Conservation (phyloP, 2,797 vertebrate genomes). For the Leucoraja ocellata region DNA sequence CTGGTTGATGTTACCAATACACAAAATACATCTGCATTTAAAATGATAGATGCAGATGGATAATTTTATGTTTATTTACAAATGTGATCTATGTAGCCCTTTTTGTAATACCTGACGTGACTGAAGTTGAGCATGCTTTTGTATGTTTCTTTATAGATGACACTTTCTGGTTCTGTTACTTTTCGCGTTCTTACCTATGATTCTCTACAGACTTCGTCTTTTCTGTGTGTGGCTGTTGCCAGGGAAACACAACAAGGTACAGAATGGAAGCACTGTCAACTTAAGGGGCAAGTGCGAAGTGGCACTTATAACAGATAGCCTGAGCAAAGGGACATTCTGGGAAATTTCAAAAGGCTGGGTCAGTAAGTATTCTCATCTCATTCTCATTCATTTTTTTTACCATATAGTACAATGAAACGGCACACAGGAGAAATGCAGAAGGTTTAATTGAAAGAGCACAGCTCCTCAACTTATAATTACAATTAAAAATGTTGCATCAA, state of each 20-base stretch:
- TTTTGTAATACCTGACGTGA: not conserved
- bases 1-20: not conserved
- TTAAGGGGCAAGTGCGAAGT: not conserved
- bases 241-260: not conserved
- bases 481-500: not conserved
- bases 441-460: not conserved
- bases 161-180: not conserved
- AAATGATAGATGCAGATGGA: not conserved
- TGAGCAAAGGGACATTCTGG: not conserved
- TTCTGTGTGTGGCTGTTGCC: not conserved
- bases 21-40: not conserved
- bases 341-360: not conserved
- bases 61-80: not conserved
- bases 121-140: not conserved
- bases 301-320: not conserved
- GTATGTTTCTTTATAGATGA: not conserved
- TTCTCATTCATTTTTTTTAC: not conserved
- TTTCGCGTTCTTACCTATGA: not conserved
- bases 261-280: not conserved
- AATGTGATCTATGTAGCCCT: not conserved
- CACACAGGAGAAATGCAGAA: not conserved
- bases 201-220: not conserved
- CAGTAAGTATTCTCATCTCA: not conserved
- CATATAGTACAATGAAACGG: not conserved
- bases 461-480: not conserved